A percentile compares a stretch with the other conserved stretches of the same genome.
Evolutionary conservation across 2,113 vertebrate species (phyloP).

Genomic region (Scopus umbretta): DNA sequence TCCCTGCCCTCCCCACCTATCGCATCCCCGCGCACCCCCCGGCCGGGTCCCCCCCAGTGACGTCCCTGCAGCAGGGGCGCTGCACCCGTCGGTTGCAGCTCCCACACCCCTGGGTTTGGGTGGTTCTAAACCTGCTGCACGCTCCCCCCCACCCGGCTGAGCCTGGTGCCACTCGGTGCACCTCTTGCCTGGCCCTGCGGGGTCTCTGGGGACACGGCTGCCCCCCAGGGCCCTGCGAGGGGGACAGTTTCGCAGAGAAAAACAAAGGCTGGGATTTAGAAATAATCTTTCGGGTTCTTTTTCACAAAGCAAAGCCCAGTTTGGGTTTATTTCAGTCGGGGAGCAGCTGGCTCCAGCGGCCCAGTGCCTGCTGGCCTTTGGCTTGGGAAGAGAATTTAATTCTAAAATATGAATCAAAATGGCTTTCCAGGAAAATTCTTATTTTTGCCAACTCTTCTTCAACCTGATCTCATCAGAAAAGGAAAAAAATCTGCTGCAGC

Average conservation of each 20-base stretch:
- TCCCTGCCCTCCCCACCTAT: not conserved
- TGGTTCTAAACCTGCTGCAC: accelerated
- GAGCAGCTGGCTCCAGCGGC: not conserved
- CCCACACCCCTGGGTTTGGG: not conserved
- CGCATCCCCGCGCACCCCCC: no score
- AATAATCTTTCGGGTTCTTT: not conserved
- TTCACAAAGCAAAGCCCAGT: not conserved
- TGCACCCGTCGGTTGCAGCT: not conserved
- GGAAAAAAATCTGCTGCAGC: not conserved
- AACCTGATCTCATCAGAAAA: not conserved
- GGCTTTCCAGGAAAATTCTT: not conserved
- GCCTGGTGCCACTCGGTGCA: not conserved
- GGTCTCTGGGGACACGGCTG: not conserved
- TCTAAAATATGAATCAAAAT: not conserved
- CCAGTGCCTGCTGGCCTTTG: not conserved
- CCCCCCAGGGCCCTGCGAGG: not conserved
- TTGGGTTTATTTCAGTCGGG: not conserved
- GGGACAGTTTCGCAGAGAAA: not conserved
- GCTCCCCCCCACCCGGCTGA: not conserved
- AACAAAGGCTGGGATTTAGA: not conserved
- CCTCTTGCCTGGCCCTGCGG: not conserved
- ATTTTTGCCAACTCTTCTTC: not conserved
- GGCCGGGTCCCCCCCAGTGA: not conserved
- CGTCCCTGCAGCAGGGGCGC: not conserved
- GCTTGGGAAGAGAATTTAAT: not conserved